Conservation (phyloP, 2,113 vertebrate genomes). For the human (Homo sapiens) region DNA sequence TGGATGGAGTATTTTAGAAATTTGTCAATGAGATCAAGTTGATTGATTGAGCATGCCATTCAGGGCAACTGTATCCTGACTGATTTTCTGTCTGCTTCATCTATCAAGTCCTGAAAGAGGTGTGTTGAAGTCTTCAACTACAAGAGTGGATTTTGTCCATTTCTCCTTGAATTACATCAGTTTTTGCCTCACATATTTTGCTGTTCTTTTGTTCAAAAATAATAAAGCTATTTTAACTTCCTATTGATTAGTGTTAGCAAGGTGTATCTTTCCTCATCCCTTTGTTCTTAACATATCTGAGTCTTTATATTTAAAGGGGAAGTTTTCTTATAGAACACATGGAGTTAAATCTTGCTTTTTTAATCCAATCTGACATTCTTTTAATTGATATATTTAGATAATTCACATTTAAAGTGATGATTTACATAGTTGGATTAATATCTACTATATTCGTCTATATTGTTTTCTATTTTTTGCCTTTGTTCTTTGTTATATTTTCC, state of each 20-base stretch:
- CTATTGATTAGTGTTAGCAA: background rate
- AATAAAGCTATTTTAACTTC: background rate
- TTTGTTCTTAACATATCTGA: background rate
- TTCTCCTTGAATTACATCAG: background rate
- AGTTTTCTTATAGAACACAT: background rate
- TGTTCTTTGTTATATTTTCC: background rate
- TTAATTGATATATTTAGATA: background rate
- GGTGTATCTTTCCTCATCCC: background rate
- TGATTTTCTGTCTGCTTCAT: conserved; percentile 47
- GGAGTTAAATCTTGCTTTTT: background rate
- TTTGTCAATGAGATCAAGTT: conserved; percentile 42
- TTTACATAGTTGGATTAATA: background rate
- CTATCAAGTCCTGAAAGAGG: background rate
- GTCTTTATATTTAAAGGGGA: background rate
- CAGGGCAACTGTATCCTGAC: conserved; percentile 4
- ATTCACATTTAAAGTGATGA: background rate
- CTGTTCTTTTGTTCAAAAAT: background rate
- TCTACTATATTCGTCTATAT: background rate
- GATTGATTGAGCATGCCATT: conserved; percentile 50
- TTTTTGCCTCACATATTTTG: background rate
- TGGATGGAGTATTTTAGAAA: conserved; percentile 45
- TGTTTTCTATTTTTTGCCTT: background rate
- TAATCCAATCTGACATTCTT: background rate
- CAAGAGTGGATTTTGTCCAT: background rate
- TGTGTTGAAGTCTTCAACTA: background rate